Base-by-base conservation (phyloP, 2,797 vertebrate species). In the Toxotes lorentzi region DNA sequence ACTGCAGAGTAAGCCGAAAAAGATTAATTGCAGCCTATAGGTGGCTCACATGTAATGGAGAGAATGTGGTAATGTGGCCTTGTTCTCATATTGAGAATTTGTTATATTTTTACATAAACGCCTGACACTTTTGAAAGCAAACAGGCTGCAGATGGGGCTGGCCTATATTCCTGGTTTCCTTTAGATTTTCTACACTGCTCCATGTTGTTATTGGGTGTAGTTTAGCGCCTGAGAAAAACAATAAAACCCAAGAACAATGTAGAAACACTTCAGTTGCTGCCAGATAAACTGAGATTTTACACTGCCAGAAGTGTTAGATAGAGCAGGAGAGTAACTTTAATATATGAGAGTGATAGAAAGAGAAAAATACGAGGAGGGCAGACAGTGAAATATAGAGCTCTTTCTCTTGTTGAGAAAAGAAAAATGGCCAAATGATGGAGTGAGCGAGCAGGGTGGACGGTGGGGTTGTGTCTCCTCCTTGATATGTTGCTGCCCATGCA, bases 271-370 rank as follows among this genome's bases (percentile, higher is more conserved):
- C 21, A 50, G 30, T 53, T 83, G 76, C 70, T 86, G 78, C 73
- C 83, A 79, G 70, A 76, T 58, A 83, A 79, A 70, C 66, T 79
- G 71, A 81, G 78, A 88, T 81, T 79, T 88, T 89, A 70, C 78
- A 40, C 63, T 51, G 67, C 57, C 65, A 81, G 47, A 86, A 70
- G 78, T 87, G 83, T 83, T 53, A 88, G 70, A 61, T 70, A 58
- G 83, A 85, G 68, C 79, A 69, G 69, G 81, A 69, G 76, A 66
- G 62, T 40, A 65, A 71, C 34, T 72, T 62, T 43, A 70, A 47
- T 17, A 76, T 68, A 71, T 81, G 76, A 70, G 75, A 70, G 86
- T 62, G 73, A 81, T 14, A 72, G 65, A 61, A 70, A 61, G 53
- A 68, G 24, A 70, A 43, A 70, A 57, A 56, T 47, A 40, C 19